Conservation (phyloP, 1,140 invertebrate genomes). For the Drosophila santomea region DNA sequence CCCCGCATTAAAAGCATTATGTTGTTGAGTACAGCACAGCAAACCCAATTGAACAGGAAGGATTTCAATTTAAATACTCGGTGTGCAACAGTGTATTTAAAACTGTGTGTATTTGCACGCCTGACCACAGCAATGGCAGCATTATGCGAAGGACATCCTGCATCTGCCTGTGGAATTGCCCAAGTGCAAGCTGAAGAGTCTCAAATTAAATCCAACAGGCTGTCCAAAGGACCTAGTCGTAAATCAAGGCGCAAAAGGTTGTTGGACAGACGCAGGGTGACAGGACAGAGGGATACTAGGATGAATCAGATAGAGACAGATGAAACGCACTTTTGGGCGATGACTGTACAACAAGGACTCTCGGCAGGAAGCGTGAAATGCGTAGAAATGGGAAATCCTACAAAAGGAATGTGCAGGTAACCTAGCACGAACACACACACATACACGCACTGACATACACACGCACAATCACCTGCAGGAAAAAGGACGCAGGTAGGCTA, state of each 20-base stretch:
- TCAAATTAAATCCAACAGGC: constrained; percentile 60
- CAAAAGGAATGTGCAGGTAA: constrained; percentile 77
- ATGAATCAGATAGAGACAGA: constrained; percentile 13
- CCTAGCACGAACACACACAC: constrained; percentile 7
- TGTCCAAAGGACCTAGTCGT: constrained; percentile 41
- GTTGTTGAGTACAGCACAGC: background rate
- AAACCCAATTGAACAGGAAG: constrained; percentile 47
- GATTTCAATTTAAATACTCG: constrained; percentile 58
- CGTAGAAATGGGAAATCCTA: constrained; percentile 62
- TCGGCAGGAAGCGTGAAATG: constrained; percentile 70
- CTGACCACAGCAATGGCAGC: constrained; percentile 42
- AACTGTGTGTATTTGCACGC: background rate
- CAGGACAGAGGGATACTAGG: background rate
- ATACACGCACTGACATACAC: background rate
- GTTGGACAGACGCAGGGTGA: constrained; percentile 3
- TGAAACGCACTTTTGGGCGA: constrained; percentile 32
- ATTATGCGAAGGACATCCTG: constrained; percentile 33
- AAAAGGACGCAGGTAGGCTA: constrained; percentile 62
- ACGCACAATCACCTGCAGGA: constrained; percentile 54
- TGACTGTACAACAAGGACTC: constrained; percentile 73
- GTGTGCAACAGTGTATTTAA: constrained; percentile 12
- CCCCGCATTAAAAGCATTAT: background rate
- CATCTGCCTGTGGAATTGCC: constrained; percentile 24
- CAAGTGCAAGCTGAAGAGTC: constrained; percentile 37
- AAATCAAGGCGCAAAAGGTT: constrained; percentile 38